A percentile compares a stretch with the other conserved stretches of the same genome.
Evolutionary conservation across 2,113 vertebrate species (phyloP).

Genomic region (Sander lucioperca): DNA sequence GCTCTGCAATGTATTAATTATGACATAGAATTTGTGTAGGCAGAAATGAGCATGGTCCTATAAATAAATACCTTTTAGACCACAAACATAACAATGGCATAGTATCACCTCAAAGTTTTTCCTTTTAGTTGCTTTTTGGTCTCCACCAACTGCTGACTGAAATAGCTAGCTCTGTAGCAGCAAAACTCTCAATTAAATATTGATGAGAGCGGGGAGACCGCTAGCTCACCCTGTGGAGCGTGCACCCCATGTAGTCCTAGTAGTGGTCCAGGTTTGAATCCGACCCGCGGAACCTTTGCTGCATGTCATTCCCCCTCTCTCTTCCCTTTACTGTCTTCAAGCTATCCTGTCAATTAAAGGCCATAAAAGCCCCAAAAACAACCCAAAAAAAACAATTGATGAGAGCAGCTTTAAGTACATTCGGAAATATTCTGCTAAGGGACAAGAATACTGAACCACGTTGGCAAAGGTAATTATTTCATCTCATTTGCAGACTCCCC

Average conservation of each 20-base stretch:
- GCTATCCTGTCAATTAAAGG: too few species aligned
- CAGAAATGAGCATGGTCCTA: neutral
- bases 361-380: too few species aligned
- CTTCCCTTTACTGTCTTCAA: too few species aligned
- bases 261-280: too few species aligned
- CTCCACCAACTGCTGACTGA: neutral
- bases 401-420: neutral
- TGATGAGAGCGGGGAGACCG: too few species aligned
- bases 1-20: too few species aligned
- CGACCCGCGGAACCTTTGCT: too few species aligned
- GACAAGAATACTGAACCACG: neutral
- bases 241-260: too few species aligned
- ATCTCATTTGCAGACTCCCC: slow-evolving; percentile 1
- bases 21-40: neutral
- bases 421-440: neutral
- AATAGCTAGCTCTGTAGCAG: neutral
- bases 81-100: neutral
- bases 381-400: neutral
- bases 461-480: neutral
- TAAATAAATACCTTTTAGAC: neutral
- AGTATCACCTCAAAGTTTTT: neutral
- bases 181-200: neutral
- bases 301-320: too few species aligned
- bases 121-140: neutral
- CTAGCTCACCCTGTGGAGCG: too few species aligned